Conservation (phyloP, 2,113 vertebrate genomes). For the Cheirogaleus medius region DNA sequence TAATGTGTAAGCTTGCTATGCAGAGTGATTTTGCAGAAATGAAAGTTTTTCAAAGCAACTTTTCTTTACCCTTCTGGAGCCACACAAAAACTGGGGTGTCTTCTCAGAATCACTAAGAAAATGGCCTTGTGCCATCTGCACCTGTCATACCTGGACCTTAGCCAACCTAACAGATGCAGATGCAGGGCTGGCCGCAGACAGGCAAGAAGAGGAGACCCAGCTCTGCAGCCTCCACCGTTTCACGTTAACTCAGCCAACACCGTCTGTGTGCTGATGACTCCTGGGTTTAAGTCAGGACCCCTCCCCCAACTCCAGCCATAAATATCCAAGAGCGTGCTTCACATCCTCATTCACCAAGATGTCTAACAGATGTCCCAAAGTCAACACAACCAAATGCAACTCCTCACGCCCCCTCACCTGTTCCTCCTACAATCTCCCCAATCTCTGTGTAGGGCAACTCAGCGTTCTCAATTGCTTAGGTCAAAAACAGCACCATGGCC, state of each 20-base stretch:
- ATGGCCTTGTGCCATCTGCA: not conserved
- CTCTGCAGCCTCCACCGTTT: accelerated
- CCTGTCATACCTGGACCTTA: not conserved
- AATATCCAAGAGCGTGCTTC: no score
- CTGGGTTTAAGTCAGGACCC: not conserved
- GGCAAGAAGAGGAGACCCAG: not conserved
- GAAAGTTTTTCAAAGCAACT: constrained; percentile 34
- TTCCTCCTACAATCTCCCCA: no score
- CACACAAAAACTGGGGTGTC: not conserved
- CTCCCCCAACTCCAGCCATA: not conserved
- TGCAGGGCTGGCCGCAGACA: accelerated
- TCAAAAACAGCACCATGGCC: not conserved
- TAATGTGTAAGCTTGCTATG: not conserved
- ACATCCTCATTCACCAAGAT: not conserved
- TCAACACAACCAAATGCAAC: not conserved
- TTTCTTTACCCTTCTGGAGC: not conserved
- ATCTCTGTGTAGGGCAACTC: accelerated
- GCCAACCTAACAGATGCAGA: not conserved
- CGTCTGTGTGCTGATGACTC: accelerated
- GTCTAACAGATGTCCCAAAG: not conserved
- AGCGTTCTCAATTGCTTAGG: not conserved
- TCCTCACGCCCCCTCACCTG: accelerated
- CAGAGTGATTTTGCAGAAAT: not conserved
- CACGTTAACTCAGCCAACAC: accelerated
- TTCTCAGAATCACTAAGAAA: not conserved